Percentiles rank a stretch among this genome's conserved stretches.
Conservation (phyloP, 1,140 invertebrate species). For the Bombus consobrinus region DNA sequence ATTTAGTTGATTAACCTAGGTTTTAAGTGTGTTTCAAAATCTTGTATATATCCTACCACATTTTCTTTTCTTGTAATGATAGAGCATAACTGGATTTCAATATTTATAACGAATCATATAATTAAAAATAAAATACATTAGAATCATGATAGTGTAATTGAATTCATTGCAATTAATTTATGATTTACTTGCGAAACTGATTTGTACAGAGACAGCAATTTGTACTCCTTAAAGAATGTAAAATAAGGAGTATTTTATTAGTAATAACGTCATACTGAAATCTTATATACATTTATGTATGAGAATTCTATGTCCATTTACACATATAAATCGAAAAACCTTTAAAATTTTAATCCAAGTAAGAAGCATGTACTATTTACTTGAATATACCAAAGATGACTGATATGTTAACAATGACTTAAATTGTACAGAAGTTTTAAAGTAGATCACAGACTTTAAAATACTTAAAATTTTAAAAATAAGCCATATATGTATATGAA, state of each 20-base stretch:
- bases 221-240: slow-evolving; percentile 12
- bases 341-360: neutral
- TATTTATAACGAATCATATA: slow-evolving; percentile 35
- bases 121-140: slow-evolving; percentile 47
- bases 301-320: neutral
- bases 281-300: slow-evolving; percentile 30
- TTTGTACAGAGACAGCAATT: slow-evolving; percentile 36
- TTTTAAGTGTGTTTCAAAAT: slow-evolving; percentile 72
- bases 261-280: slow-evolving; percentile 2
- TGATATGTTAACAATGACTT: slow-evolving; percentile 13
- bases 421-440: neutral
- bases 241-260: slow-evolving; percentile 13
- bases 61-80: slow-evolving; percentile 44
- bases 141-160: slow-evolving; percentile 48
- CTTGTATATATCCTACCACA: slow-evolving; percentile 59
- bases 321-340: neutral
- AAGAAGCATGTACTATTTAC: neutral
- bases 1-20: slow-evolving; percentile 72
- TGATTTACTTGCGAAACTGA: slow-evolving; percentile 45
- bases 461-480: slow-evolving; percentile 13
- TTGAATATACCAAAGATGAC: neutral
- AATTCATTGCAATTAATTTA: slow-evolving; percentile 50
- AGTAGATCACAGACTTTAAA: slow-evolving; percentile 36
- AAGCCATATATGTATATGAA: neutral
- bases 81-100: slow-evolving; percentile 45